Evolutionary conservation across 1,140 invertebrate species (phyloP).

Genomic region (Orius insidiosus): DNA sequence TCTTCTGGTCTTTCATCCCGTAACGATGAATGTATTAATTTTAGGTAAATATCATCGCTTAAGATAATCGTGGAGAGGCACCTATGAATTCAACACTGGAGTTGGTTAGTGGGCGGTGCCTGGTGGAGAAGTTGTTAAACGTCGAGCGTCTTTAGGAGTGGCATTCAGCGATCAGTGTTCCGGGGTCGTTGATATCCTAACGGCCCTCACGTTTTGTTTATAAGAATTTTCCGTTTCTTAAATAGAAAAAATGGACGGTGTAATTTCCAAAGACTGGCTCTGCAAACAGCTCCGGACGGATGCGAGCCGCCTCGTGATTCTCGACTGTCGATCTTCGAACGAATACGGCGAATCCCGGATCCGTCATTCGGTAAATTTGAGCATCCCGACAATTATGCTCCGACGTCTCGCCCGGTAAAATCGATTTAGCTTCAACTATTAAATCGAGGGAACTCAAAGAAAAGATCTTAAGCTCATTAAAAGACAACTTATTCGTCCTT

Average conservation of each 20-base stretch:
- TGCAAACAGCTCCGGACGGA: conserved; percentile 37
- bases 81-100: no score
- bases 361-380: conserved; percentile 68
- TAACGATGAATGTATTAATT: no score
- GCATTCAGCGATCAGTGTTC: no score
- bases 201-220: no score
- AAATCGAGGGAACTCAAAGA: conserved; percentile 66
- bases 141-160: no score
- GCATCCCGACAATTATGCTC: conserved; percentile 77
- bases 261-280: conserved; percentile 38
- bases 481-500: conserved; percentile 48
- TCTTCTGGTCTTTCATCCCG: no score
- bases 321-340: conserved; percentile 67
- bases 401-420: conserved; percentile 68
- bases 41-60: no score
- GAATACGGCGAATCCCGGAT: conserved; percentile 69
- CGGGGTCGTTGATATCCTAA: no score
- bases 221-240: no score
- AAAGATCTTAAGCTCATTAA: conserved; percentile 49
- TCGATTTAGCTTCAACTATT: conserved; percentile 65
- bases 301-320: conserved; percentile 41
- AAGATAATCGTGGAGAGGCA: no score
- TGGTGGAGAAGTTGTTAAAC: no score
- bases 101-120: no score
- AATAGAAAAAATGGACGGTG: conserved; percentile 12